Percentiles rank a stretch among this genome's conserved stretches.
Conservation (phyloP, 2,797 vertebrate species). For the Apogon hyalosoma region DNA sequence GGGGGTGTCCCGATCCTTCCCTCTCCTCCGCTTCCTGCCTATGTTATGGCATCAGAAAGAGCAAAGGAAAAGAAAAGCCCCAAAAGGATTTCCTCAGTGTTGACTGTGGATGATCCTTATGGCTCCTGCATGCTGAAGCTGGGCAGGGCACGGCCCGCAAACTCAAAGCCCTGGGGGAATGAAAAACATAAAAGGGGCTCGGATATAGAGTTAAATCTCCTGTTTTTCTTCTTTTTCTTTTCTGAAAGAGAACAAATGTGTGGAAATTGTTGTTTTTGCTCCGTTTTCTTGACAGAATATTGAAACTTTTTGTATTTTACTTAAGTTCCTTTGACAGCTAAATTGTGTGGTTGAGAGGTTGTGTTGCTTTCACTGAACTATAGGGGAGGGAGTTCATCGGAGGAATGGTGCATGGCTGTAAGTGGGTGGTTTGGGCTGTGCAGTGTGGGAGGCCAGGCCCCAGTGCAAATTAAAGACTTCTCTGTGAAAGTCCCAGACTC, state of each 20-base stretch:
- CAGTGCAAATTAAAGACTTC: slow-evolving; percentile 83
- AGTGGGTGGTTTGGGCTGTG: slow-evolving; percentile 80
- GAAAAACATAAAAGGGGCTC: slow-evolving; percentile 56
- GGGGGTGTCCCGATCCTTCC: slow-evolving; percentile 36
- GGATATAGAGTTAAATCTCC: slow-evolving; percentile 39
- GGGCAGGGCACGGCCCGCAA: slow-evolving; percentile 70
- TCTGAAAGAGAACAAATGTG: slow-evolving; percentile 1
- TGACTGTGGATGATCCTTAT: slow-evolving; percentile 78
- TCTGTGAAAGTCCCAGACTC: slow-evolving; percentile 82
- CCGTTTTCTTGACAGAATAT: slow-evolving; percentile 31
- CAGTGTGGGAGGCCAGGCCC: slow-evolving; percentile 82
- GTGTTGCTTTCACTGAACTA: slow-evolving; percentile 60
- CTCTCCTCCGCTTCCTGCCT: slow-evolving; percentile 67
- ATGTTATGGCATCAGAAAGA: slow-evolving; percentile 78
- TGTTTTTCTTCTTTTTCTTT: background rate
- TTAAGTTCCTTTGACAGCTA: slow-evolving; percentile 45
- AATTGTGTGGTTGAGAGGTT: slow-evolving; percentile 57
- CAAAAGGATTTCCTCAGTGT: slow-evolving; percentile 79
- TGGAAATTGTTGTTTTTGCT: slow-evolving; percentile 26
- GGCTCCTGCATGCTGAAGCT: slow-evolving; percentile 74
- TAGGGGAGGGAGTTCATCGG: slow-evolving; percentile 42
- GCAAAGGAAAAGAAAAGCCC: slow-evolving; percentile 77
- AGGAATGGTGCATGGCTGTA: slow-evolving; percentile 72
- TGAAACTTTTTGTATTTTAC: slow-evolving; percentile 42
- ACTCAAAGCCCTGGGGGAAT: slow-evolving; percentile 50